Evolutionary conservation across 1,140 invertebrate species (phyloP), one percentile per base, ranked within the genome.

Genomic region (Agraylea sexmaculata): DNA sequence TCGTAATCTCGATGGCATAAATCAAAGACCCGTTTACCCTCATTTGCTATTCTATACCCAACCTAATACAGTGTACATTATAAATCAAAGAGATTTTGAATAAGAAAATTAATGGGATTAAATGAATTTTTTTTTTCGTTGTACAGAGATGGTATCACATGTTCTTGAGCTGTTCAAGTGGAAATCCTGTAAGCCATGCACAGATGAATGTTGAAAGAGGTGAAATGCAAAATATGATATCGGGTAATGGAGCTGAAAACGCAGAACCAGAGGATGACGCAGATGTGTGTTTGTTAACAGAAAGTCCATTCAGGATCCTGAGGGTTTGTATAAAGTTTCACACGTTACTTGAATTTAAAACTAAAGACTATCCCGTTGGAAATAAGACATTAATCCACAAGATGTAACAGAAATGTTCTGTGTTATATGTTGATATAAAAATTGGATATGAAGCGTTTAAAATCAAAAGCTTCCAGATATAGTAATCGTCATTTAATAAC

Each of bases 261-360:
- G 15, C 33, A 12, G 52, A 58, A 28, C 28, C 43, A 40, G 40
- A 41, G 13, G 49, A 48, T 17, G 56, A 56, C 25, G 49, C 58
- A 45, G 48, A 64, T 54, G 57, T 78, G 11, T 79, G 77, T 54
- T 58, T 75, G 1, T 67, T 80, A 51, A 65, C 64, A 31, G 72
- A 78, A 45, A 78, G 74, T 51, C 77, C 77, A 12, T 78, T 64
- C 51, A 59, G 77, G 36, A 78, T 80, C 51, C 57, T 78, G 31
- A 66, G 75, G 66, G 75, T 77, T 54, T 72, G 71, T 60, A 11
- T 13, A 34, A 13, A 22, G 21, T 10, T 33, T 15, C n/a, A 12
- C 15, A 13, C 13, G 36, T 50, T 37, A 25, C 18, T 15, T 35
- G 15, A 28, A 42, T 31, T 30, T 27, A 11, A 41, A 33, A 19